Evolutionary conservation across 1,140 invertebrate species (phyloP).

Genomic region (Aporrectodea caliginosa): DNA sequence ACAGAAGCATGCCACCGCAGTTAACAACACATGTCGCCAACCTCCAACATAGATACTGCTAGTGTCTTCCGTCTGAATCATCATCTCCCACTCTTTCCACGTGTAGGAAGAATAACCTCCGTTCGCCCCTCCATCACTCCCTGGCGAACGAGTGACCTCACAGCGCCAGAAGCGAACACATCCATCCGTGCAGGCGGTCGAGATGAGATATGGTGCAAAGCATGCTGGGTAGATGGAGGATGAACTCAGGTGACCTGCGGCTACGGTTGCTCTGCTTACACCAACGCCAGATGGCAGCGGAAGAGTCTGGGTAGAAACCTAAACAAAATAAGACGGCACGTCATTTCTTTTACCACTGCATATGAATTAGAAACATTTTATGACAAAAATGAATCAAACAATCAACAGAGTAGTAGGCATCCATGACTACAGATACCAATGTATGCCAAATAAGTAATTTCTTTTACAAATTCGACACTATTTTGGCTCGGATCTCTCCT

Average conservation of each 20-base stretch:
- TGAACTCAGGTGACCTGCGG: slow-evolving; percentile 94
- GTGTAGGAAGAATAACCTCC: too few relatives aligned
- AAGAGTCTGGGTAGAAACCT: slow-evolving; percentile 77
- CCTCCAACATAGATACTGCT: slow-evolving; percentile 81
- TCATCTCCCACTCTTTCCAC: slow-evolving; percentile 68
- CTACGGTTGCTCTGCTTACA: slow-evolving; percentile 83
- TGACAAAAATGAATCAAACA: too few relatives aligned
- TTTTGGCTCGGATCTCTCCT: too few relatives aligned
- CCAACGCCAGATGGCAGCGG: slow-evolving; percentile 83
- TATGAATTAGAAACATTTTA: too few relatives aligned
- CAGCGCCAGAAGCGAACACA: slow-evolving; percentile 74
- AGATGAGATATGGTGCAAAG: slow-evolving; percentile 90
- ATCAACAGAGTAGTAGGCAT: too few relatives aligned
- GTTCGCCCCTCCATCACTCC: neutral
- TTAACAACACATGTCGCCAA: slow-evolving; percentile 46
- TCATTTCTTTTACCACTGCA: too few relatives aligned
- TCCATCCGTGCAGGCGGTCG: slow-evolving; percentile 68
- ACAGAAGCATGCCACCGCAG: too few relatives aligned
- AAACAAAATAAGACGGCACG: too few relatives aligned
- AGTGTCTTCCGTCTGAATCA: slow-evolving; percentile 69
- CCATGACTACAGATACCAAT: too few relatives aligned
- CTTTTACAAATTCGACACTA: too few relatives aligned
- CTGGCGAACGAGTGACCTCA: slow-evolving; percentile 58
- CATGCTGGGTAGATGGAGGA: slow-evolving; percentile 97
- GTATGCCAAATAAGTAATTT: too few relatives aligned